Percentiles rank a stretch among this genome's conserved stretches.
phyloP scores from a whole-genome alignment of 2,888 invertebrate genomes.

The Metacarcinus magister region DNA sequence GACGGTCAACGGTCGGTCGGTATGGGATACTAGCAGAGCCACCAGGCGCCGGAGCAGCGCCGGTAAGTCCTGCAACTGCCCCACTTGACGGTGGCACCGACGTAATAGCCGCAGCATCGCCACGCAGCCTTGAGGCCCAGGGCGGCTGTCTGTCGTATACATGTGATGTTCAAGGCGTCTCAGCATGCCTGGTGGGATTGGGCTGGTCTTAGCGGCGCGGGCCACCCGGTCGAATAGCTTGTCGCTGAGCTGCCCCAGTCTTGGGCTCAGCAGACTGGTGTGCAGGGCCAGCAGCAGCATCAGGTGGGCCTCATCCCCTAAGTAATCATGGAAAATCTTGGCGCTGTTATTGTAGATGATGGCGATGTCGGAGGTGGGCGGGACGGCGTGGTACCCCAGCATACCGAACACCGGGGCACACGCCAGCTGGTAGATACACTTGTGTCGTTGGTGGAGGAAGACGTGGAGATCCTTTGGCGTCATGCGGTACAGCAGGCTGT shows the following conservation, averaged over 20 bases:
- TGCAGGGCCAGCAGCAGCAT: neutral
- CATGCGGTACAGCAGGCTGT: conserved; percentile 19
- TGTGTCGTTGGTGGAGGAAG: neutral
- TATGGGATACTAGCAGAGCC: neutral
- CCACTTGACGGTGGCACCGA: neutral
- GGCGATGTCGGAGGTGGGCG: neutral
- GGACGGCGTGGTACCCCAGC: neutral
- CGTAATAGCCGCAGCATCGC: neutral
- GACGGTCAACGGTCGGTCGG: neutral
- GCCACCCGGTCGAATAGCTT: neutral
- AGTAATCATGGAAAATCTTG: neutral
- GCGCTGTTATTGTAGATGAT: neutral
- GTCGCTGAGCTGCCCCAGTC: neutral
- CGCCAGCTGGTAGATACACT: neutral
- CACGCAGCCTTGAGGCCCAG: neutral
- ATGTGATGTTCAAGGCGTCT: neutral
- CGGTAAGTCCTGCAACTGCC: conserved; percentile 2
- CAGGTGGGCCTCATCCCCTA: neutral
- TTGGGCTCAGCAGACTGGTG: neutral
- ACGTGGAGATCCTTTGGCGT: neutral
- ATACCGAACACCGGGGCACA: neutral
- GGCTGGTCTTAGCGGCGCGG: neutral
- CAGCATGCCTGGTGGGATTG: neutral
- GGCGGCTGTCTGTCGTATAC: neutral
- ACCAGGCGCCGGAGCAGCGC: neutral